phyloP scores from a whole-genome alignment of 2,888 invertebrate genomes.

The Helleia helle region DNA sequence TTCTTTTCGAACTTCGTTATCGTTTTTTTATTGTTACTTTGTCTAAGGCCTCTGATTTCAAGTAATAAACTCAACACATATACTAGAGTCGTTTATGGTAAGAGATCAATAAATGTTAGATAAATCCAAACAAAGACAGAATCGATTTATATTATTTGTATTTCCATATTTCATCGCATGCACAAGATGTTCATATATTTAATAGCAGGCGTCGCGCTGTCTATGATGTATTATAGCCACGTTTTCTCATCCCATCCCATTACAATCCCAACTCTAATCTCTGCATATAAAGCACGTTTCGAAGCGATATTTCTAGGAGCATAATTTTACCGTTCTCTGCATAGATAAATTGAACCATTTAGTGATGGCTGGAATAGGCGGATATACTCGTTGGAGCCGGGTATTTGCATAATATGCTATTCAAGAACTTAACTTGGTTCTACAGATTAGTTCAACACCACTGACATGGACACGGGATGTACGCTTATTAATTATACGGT shows the following conservation, averaged over 20 bases:
- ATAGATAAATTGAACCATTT: conserved; percentile 37
- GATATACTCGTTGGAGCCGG: conserved; percentile 38
- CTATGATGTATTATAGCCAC: conserved; percentile 26
- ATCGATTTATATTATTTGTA: conserved; percentile 4
- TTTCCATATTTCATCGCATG: neutral
- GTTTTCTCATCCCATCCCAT: conserved; percentile 14
- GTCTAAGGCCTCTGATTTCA: too few species aligned
- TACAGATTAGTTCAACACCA: neutral
- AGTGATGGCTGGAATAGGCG: conserved; percentile 35
- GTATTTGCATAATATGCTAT: conserved; percentile 43
- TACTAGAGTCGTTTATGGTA: too few species aligned
- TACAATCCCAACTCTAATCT: conserved; percentile 14
- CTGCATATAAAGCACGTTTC: conserved; percentile 12
- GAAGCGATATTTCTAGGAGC: too few species aligned
- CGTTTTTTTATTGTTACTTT: too few species aligned
- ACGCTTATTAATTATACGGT: too few species aligned
- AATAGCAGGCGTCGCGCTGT: conserved; percentile 33
- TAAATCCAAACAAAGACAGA: too few species aligned
- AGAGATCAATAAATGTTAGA: too few species aligned
- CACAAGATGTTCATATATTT: conserved; percentile 14
- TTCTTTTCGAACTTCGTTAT: too few species aligned
- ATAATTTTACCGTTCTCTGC: conserved; percentile 27
- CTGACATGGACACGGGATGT: neutral
- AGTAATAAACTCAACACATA: too few species aligned
- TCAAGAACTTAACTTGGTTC: conserved; percentile 24